These are phyloP conservation scores for Linepithema humile DNA, from an alignment of 1,140 invertebrate species.

Conservation along the genomic window DNA sequence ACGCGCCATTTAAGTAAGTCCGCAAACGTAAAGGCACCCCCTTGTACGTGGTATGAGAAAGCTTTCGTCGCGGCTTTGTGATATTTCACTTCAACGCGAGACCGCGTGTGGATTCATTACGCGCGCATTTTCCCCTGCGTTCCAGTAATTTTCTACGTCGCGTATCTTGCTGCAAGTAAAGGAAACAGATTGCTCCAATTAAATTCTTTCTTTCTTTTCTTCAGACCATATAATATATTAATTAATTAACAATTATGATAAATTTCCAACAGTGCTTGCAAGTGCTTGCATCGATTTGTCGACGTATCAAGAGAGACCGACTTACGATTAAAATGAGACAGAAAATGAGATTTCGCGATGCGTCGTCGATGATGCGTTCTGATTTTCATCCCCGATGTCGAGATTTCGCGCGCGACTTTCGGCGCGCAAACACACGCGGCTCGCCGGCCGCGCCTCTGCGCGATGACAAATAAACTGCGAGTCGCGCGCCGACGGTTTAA, in stretches of 20 bases:
- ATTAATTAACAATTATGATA: too few relatives aligned
- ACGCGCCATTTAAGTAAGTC: conserved; percentile 60
- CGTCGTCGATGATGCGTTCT: neutral
- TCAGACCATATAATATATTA: too few relatives aligned
- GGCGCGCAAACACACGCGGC: conserved; percentile 60
- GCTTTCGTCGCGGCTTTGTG: conserved; percentile 45
- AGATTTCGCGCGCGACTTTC: conserved; percentile 56
- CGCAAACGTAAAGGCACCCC: conserved; percentile 59
- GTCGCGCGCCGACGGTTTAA: conserved; percentile 76
- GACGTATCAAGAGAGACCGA: too few relatives aligned
- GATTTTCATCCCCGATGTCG: neutral
- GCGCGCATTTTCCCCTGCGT: conserved; percentile 15
- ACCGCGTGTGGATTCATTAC: conserved; percentile 47
- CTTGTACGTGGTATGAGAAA: conserved; percentile 55
- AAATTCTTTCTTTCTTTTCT: neutral
- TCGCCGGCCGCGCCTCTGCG: conserved; percentile 59
- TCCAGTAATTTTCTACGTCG: conserved; percentile 13
- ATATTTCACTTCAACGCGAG: conserved; percentile 53
- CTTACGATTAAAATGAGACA: neutral
- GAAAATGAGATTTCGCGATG: neutral
- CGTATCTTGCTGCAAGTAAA: neutral
- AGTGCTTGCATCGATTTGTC: too few relatives aligned
- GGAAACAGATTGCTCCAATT: neutral
- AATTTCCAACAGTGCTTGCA: too few relatives aligned
- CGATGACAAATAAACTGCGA: conserved; percentile 77